Evolutionary conservation across 37 sponge, comb jelly and placozoan species (phyloP).

Genomic region (Eunapius fragilis): DNA sequence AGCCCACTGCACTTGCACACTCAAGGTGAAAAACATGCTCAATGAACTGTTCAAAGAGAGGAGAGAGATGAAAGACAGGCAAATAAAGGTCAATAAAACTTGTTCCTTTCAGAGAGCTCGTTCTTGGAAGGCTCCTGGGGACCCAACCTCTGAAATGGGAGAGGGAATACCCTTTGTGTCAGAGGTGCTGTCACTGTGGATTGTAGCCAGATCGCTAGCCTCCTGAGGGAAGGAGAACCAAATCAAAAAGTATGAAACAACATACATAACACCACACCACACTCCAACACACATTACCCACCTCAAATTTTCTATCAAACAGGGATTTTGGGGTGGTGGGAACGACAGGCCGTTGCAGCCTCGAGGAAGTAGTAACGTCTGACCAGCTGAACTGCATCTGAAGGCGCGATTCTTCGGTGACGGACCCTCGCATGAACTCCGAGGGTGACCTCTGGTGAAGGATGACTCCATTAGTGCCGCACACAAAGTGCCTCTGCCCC

Average conservation of each 20-base stretch:
- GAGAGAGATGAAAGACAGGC: not conserved
- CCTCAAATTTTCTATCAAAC: not conserved
- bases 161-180: not conserved
- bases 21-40: not conserved
- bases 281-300: not conserved
- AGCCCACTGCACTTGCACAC: too few relatives aligned
- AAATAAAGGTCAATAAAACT: not conserved
- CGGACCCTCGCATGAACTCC: slow-evolving; percentile 69
- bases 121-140: not conserved
- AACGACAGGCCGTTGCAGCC: not conserved
- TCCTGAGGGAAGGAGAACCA: not conserved
- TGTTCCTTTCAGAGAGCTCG: not conserved
- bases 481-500: slow-evolving; percentile 72
- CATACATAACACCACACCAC: not conserved
- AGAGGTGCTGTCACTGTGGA: not conserved
- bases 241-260: too few relatives aligned
- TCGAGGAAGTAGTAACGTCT: not conserved
- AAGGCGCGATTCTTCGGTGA: slow-evolving; percentile 63
- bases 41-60: not conserved
- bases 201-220: not conserved
- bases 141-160: not conserved
- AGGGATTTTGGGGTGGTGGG: not conserved
- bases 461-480: slow-evolving; percentile 39
- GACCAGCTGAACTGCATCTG: slow-evolving; percentile 30
- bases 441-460: slow-evolving; percentile 80